Base-by-base conservation (phyloP, 2,888 invertebrate species). In the Portevinia maculata region DNA sequence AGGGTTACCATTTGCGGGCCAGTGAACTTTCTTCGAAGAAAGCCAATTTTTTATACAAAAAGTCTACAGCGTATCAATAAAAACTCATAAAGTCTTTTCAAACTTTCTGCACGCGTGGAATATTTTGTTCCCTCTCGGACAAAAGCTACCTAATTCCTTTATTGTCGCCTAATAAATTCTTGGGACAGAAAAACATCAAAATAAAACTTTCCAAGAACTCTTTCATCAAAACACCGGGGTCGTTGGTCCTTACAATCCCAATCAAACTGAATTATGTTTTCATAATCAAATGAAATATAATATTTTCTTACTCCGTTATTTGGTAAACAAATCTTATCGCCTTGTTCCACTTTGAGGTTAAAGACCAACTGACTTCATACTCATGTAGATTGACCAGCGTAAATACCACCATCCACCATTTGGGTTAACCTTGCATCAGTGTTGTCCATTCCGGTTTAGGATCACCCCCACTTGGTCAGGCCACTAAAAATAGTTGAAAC, bases 401-500 rank as follows among this genome's bases (percentile, higher is more conserved):
- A n/a, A n/a, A n/a, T n/a, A 17, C 3, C 17, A 17, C 0, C 37
- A 15, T 6, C 37, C n/a, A 1, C n/a, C 19, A 41, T 15, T 41
- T 17, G 17, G 17, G 0, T 34, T 11, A 8, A 34, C 34, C 34
- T 34, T 34, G 34, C 9, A 9, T 24, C 8, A 19, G 9, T 44
- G 50, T 21, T 37, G 32, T n/a, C 17, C 44, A 60, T 60, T 75
- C 75, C 76, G 32, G 62, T 76, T 75, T 55, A 32, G 30, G 46
- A 60, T 48, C 69, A 76, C 69, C 60, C 60, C 39, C 62, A 55
- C 52, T 52, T 19, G 44, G 46, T 44, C 44, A 19, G 44, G 17
- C 15, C 32, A 41, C 60, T 70, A 60, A 50, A 70, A 52, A 70
- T 60, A 65, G 70, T 71, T 37, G 37, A 11, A 41, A n/a, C 41